Conservation (phyloP, 2,113 vertebrate genomes). For the Ictalurus furcatus region DNA sequence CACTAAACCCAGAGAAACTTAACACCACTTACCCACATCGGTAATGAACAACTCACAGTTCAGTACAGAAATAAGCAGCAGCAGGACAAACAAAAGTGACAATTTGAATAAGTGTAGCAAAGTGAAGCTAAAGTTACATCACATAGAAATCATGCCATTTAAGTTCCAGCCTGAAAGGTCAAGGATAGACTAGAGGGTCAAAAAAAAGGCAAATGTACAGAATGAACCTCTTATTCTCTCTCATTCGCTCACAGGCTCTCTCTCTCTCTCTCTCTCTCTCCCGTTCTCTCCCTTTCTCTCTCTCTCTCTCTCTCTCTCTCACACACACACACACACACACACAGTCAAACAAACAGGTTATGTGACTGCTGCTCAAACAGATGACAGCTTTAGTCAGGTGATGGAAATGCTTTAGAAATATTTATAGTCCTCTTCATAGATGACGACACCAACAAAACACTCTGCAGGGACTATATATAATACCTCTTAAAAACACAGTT, state of each 20-base stretch:
- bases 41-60: not conserved
- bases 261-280: too few relatives aligned
- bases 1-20: conserved; percentile 69
- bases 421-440: not conserved
- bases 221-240: not conserved
- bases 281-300: too few relatives aligned
- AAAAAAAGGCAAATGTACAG: not conserved
- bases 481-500: not conserved
- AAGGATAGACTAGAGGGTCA: not conserved
- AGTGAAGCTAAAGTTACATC: not conserved
- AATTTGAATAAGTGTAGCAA: not conserved
- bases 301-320: too few relatives aligned
- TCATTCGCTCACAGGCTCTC: not conserved
- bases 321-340: not conserved
- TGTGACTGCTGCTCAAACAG: conserved; percentile 40
- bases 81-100: not conserved
- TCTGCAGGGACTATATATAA: not conserved
- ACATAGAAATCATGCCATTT: not conserved
- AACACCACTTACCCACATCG: conserved; percentile 49
- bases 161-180: conserved; percentile 16
- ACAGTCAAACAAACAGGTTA: conserved; percentile 13
- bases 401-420: conserved; percentile 35
- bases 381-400: conserved; percentile 46
- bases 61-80: not conserved
- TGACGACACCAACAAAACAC: not conserved